Conservation (phyloP, 2,113 vertebrate genomes). For the Chroicocephalus ridibundus region DNA sequence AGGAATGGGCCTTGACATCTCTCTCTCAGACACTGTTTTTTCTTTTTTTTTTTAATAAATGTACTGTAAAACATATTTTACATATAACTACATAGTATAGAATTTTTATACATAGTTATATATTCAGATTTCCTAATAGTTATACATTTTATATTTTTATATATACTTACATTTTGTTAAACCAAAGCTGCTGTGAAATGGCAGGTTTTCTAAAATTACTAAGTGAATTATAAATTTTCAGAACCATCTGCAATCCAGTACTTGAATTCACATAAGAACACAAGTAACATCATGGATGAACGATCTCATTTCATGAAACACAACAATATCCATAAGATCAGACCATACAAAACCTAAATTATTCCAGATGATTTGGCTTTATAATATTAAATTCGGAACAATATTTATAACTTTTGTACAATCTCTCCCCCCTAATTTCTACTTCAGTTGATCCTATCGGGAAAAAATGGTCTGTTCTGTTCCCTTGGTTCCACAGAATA, state of each 20-base stretch:
- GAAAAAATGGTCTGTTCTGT: not conserved
- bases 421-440: not conserved
- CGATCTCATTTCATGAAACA: not conserved
- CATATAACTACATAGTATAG: not conserved
- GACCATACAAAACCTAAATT: not conserved
- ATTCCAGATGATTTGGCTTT: not conserved
- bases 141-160: not conserved
- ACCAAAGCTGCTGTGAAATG: not conserved
- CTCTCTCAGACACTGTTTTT: not conserved
- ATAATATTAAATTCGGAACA: not conserved
- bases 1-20: not conserved
- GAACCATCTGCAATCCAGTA: not conserved
- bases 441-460: not conserved
- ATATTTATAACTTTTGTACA: not conserved
- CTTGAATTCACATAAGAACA: not conserved
- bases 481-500: not conserved
- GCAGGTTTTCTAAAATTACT: not conserved
- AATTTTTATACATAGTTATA: not conserved
- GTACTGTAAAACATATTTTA: not conserved
- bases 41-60: not conserved
- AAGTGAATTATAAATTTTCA: not conserved
- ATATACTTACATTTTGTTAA: not conserved
- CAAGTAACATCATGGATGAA: not conserved
- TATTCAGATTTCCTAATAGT: not conserved
- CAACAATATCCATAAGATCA: not conserved